A percentile compares a stretch with the other conserved stretches of the same genome.
phyloP scores from a whole-genome alignment of 2,797 vertebrate genomes.

The Leontocebus nigricollis region DNA sequence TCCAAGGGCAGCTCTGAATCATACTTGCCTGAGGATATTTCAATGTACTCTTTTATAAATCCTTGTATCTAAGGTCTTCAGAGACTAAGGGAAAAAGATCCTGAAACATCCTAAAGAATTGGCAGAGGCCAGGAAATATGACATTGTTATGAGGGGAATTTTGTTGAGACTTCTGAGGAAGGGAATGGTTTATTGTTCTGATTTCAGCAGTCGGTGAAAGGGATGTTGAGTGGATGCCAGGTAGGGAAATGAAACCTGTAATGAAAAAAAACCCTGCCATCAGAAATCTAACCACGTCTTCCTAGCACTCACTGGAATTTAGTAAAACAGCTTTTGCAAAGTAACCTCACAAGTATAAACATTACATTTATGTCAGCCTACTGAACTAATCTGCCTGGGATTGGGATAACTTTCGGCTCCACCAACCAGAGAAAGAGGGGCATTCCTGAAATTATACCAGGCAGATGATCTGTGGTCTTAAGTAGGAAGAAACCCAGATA shows the following conservation, averaged over 20 bases:
- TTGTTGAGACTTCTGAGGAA: constrained; percentile 69
- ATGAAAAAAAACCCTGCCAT: constrained; percentile 62
- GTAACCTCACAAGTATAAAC: constrained; percentile 26
- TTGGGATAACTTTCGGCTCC: background rate
- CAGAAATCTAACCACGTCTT: constrained; percentile 9
- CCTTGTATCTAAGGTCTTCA: background rate
- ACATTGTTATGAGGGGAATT: constrained; percentile 15
- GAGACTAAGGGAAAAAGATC: constrained; percentile 41
- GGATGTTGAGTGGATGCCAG: constrained; percentile 63
- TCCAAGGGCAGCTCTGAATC: background rate
- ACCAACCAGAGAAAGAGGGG: background rate
- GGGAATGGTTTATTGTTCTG: constrained; percentile 68
- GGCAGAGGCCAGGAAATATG: constrained; percentile 45
- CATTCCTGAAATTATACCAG: background rate
- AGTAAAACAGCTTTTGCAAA: constrained; percentile 54
- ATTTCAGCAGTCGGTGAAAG: constrained; percentile 73
- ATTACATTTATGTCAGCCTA: background rate
- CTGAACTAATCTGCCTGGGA: background rate
- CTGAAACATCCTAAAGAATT: constrained; percentile 53
- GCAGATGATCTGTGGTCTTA: background rate
- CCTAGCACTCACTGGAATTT: constrained; percentile 32
- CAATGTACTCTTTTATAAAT: background rate
- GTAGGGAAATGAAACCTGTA: constrained; percentile 63
- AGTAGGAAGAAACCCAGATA: background rate
- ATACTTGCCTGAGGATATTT: background rate